These are phyloP conservation scores for Eristalinus sepulchralis DNA, from an alignment of 2,888 invertebrate species.

Conservation along the genomic window DNA sequence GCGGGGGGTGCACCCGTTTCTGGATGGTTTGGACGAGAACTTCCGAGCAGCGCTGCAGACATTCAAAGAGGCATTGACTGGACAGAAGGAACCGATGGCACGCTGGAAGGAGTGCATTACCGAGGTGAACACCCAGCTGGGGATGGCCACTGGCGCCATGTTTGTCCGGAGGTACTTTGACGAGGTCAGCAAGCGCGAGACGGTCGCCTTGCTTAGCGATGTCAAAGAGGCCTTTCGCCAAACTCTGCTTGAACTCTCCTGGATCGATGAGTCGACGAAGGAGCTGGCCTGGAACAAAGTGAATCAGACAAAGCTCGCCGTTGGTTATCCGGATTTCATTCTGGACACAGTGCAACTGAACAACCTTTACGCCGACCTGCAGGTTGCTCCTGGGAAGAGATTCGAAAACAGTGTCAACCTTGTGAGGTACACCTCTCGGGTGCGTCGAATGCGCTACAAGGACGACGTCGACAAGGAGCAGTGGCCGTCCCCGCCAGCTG, in stretches of 20 bases:
- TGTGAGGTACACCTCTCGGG: slow-evolving; percentile 86
- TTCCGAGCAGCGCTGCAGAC: slow-evolving; percentile 66
- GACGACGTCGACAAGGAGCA: slow-evolving; percentile 88
- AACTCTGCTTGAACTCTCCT: slow-evolving; percentile 89
- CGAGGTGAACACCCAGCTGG: slow-evolving; percentile 91
- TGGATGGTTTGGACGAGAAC: slow-evolving; percentile 61
- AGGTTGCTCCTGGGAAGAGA: slow-evolving; percentile 86
- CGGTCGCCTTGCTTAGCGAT: slow-evolving; percentile 93
- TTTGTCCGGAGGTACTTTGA: slow-evolving; percentile 83
- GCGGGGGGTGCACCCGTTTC: slow-evolving; percentile 55
- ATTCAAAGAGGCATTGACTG: slow-evolving; percentile 88
- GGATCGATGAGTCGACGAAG: slow-evolving; percentile 96
- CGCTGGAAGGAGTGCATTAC: slow-evolving; percentile 94
- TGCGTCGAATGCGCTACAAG: slow-evolving; percentile 84
- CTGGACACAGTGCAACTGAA: slow-evolving; percentile 89
- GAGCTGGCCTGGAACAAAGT: slow-evolving; percentile 92
- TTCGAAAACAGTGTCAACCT: slow-evolving; percentile 91
- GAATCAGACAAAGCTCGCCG: slow-evolving; percentile 94
- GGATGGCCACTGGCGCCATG: slow-evolving; percentile 84
- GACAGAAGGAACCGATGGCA: slow-evolving; percentile 90
- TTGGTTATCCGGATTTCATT: slow-evolving; percentile 96
- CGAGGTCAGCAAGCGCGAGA: slow-evolving; percentile 84
- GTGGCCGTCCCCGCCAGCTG: slow-evolving; percentile 92
- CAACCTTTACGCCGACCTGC: slow-evolving; percentile 89
- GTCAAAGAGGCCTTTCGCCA: slow-evolving; percentile 91